phyloP scores from a whole-genome alignment of 2,797 vertebrate species.

The Enteromius trimaculatus region DNA sequence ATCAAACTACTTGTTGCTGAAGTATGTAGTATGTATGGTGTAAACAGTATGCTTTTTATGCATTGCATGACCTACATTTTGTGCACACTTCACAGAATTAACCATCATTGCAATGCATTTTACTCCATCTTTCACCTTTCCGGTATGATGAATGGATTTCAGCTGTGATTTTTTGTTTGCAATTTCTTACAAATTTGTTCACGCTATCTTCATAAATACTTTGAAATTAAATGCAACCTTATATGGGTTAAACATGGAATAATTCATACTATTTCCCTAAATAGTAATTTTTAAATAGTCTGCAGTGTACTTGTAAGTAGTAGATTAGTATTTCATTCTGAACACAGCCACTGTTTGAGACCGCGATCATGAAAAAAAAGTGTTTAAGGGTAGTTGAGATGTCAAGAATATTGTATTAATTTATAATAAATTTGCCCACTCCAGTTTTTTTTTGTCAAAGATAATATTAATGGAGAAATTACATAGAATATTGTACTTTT shows the following conservation, averaged over 20 bases:
- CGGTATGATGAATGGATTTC: not conserved
- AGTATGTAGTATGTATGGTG: not conserved
- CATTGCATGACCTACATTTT: not conserved
- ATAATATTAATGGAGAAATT: not conserved
- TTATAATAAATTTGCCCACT: too few relatives aligned
- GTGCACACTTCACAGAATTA: not conserved
- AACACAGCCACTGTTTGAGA: not conserved
- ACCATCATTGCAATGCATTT: not conserved
- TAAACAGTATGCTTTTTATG: not conserved
- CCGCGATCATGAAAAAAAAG: not conserved
- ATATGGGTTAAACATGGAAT: not conserved
- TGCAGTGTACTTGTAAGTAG: not conserved
- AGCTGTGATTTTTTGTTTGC: not conserved
- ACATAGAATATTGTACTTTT: not conserved
- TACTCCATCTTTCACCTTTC: not conserved
- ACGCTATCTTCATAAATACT: not conserved
- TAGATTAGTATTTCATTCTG: not conserved
- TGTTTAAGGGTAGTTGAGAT: slow-evolving; percentile 5
- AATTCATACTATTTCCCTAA: not conserved
- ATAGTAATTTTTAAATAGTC: not conserved
- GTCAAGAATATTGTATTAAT: not conserved
- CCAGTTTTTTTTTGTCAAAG: not conserved
- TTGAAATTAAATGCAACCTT: not conserved
- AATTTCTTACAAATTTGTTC: not conserved
- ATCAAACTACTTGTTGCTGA: not conserved